Conservation (phyloP, 2,797 vertebrate species). For the Hoplostethus atlanticus region DNA sequence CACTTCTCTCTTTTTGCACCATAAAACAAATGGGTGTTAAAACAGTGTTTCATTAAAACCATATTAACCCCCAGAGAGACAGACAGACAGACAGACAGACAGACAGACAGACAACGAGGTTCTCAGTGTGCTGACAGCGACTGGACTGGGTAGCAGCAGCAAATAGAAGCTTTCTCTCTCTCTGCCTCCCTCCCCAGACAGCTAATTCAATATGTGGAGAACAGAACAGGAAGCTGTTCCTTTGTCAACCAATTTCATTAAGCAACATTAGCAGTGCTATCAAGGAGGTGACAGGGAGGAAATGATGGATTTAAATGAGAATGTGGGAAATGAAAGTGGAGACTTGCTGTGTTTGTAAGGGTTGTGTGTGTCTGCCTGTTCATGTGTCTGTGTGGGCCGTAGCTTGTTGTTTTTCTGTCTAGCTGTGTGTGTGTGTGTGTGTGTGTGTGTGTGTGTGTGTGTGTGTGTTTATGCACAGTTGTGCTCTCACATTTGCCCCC, state of each 20-base stretch:
- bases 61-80: slow-evolving; percentile 74
- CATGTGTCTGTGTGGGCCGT: too few species aligned
- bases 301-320: slow-evolving; percentile 54
- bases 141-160: too few species aligned
- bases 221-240: slow-evolving; percentile 44
- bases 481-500: slow-evolving; percentile 18
- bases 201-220: slow-evolving; percentile 60
- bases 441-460: too few species aligned
- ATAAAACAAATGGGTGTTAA: slow-evolving; percentile 67
- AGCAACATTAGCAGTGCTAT: slow-evolving; percentile 49
- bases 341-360: background rate
- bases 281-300: slow-evolving; percentile 42
- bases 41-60: slow-evolving; percentile 77
- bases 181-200: slow-evolving; percentile 20
- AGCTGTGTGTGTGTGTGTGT: too few species aligned
- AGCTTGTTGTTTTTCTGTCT: too few species aligned
- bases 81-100: slow-evolving; percentile 60
- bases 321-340: slow-evolving; percentile 23
- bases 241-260: slow-evolving; percentile 64
- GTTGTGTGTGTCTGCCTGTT: too few species aligned
- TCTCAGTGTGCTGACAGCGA: slow-evolving; percentile 67
- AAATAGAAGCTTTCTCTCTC: too few species aligned
- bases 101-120: slow-evolving; percentile 69
- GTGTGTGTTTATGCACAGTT: background rate
- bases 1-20: slow-evolving; percentile 45